phyloP scores from a whole-genome alignment of 2,113 vertebrate genomes.

The Sorex araneus region DNA sequence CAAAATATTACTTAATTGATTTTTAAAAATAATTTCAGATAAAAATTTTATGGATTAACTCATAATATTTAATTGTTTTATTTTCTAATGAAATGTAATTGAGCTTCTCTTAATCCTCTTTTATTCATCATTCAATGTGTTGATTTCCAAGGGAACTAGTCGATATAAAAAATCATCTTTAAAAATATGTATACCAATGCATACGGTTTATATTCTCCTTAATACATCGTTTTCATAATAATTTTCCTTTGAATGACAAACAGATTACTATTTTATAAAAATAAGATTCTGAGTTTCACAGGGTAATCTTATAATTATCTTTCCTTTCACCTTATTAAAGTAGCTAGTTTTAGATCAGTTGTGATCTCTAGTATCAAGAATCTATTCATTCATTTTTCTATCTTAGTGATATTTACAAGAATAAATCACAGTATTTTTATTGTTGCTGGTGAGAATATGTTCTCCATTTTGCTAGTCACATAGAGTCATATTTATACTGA shows the following conservation, averaged over 20 bases:
- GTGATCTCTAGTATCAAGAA: not conserved
- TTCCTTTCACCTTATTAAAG: not conserved
- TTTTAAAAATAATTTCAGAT: constrained; percentile 36
- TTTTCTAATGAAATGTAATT: not conserved
- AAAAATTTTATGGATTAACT: not conserved
- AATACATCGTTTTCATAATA: no score
- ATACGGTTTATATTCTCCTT: no score
- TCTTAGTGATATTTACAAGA: not conserved
- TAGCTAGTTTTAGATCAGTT: constrained; percentile 40
- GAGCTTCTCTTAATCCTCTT: not conserved
- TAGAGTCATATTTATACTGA: not conserved
- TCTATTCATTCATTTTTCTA: not conserved
- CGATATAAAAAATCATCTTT: not conserved
- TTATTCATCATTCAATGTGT: not conserved
- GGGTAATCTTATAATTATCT: not conserved
- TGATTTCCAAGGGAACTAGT: not conserved
- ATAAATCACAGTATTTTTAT: not conserved
- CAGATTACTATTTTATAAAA: not conserved
- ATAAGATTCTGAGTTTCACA: not conserved
- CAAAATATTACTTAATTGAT: not conserved
- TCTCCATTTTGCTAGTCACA: not conserved
- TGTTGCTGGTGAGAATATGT: not conserved
- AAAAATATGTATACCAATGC: no score
- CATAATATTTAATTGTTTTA: constrained; percentile 9
- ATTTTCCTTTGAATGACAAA: not conserved